Evolutionary conservation across 2,797 vertebrate genomes (phyloP).

Genomic region (Acestrorhynchus altus): DNA sequence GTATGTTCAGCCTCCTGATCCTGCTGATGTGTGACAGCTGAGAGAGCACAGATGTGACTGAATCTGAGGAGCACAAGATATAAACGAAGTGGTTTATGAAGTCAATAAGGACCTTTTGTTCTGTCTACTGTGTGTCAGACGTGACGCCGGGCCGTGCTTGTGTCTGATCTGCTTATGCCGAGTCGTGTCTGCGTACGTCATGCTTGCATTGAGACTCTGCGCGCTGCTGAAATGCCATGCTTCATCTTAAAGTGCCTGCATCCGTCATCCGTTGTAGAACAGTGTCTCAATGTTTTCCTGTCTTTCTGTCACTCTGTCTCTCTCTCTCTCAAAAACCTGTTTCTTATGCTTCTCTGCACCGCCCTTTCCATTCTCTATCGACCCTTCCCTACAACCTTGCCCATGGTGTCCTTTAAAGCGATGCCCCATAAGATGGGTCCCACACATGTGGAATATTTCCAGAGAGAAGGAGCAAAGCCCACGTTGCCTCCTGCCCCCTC

Average conservation of each 20-base stretch:
- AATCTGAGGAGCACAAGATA: background rate
- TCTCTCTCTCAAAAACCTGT: background rate
- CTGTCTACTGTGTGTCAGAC: slow-evolving; percentile 6
- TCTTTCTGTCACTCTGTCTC: slow-evolving; percentile 31
- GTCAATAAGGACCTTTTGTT: background rate
- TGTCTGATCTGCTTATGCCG: background rate
- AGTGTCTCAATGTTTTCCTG: slow-evolving; percentile 36
- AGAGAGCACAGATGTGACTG: background rate
- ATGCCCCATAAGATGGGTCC: slow-evolving; percentile 80
- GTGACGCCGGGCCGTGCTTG: background rate
- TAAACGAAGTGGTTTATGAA: background rate
- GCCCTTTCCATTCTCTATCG: background rate
- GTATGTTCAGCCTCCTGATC: background rate
- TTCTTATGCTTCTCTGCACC: slow-evolving; percentile 7
- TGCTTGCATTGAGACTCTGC: background rate
- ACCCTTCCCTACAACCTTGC: slow-evolving; percentile 2
- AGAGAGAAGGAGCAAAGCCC: slow-evolving; percentile 81
- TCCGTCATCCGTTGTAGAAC: slow-evolving; percentile 5
- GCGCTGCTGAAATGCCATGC: background rate
- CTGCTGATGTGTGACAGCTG: background rate
- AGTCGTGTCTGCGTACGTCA: background rate
- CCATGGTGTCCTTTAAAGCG: slow-evolving; percentile 57
- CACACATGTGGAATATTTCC: slow-evolving; percentile 81
- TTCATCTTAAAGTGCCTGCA: background rate
- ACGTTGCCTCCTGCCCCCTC: slow-evolving; percentile 76